These are phyloP conservation scores for Spea bombifrons DNA, from an alignment of 2,113 vertebrate species.

Conservation along the genomic window DNA sequence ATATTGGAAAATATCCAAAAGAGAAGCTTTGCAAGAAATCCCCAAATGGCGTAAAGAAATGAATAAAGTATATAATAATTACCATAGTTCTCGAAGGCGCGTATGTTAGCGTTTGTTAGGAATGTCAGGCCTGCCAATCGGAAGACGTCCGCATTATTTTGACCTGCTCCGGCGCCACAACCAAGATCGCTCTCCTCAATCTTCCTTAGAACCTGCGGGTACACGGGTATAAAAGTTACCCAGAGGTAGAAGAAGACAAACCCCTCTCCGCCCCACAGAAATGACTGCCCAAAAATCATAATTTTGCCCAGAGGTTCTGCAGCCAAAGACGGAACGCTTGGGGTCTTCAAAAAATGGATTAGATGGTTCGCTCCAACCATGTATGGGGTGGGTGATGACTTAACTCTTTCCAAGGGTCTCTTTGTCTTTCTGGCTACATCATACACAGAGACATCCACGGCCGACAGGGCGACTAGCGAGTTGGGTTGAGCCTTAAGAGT, in stretches of 20 bases:
- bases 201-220: conserved; percentile 68
- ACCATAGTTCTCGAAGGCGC: conserved; percentile 59
- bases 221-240: neutral
- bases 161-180: conserved; percentile 87
- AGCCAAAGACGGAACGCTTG: too few relatives aligned
- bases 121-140: conserved; percentile 81
- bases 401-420: conserved; percentile 68
- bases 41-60: too few relatives aligned
- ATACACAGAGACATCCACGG: conserved; percentile 77
- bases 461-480: conserved; percentile 78
- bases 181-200: conserved; percentile 84
- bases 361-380: too few relatives aligned
- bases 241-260: neutral
- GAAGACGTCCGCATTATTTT: conserved; percentile 78
- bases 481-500: conserved; percentile 60
- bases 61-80: neutral
- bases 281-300: too few relatives aligned
- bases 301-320: too few relatives aligned
- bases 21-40: too few relatives aligned
- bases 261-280: neutral
- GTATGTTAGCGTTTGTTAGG: conserved; percentile 81
- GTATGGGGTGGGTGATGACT: conserved; percentile 23
- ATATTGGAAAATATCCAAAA: too few relatives aligned
- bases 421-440: conserved; percentile 60
- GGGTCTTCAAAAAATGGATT: too few relatives aligned